Evolutionary conservation across 2,797 vertebrate genomes (phyloP), one percentile per base, ranked within the genome.

Genomic region (Urocyon cinereoargenteus): DNA sequence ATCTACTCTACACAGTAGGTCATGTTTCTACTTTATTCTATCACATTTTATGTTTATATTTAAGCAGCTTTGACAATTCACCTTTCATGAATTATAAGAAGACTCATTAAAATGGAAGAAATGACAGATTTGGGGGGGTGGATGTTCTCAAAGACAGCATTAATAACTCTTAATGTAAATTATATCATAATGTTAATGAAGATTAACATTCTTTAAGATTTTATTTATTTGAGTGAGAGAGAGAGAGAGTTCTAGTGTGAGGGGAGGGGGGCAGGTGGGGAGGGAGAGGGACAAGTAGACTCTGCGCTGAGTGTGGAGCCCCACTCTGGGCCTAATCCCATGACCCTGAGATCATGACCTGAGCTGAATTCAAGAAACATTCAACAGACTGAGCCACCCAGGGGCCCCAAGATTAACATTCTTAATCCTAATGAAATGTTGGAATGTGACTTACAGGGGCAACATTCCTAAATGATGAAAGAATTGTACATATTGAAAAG

Each of bases 401-500:
- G n/a, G 64, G 0, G 0, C n/a, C 66, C n/a, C n/a, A 49, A 75
- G 73, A 75, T 18, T 2, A 49, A 85, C 14, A 85, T 72, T 93
- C 95, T 91, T n/a, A 96, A 85, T 88, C 53, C 66, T 64, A 73
- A 77, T 24, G 66, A 95, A 81, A 88, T 85, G 34, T 55, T 86
- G 70, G 61, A 59, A 90, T n/a, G 19, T 36, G 28, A 84, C 82
- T 64, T 51, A 79, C 36, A 89, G 77, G 91, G 14, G 13, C 15
- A 24, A 22, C 0, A 51, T 57, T 92, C n/a, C 5, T 83, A 86
- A 70, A 90, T 61, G 51, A 51, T 6, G 55, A 86, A 88, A 61
- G 19, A 40, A 82, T 0, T 16, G 6, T 10, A 53, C n/a, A 40
- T n/a, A n/a, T 24, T 82, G 78, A 86, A 78, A 86, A 93, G 53